phyloP scores from a whole-genome alignment of 2,888 invertebrate species.

The Nasonovia ribisnigri region DNA sequence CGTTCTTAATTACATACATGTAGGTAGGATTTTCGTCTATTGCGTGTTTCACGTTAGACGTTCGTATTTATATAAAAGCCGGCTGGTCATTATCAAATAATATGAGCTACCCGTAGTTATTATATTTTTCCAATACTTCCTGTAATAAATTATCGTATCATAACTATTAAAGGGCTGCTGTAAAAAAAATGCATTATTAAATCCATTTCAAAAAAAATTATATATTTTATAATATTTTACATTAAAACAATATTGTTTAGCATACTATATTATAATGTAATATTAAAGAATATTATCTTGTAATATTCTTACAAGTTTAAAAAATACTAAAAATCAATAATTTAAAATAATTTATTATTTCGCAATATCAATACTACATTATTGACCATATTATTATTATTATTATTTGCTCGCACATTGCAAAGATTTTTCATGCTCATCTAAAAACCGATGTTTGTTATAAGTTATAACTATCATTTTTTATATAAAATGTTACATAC shows the following conservation, averaged over 20 bases:
- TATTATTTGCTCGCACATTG: neutral
- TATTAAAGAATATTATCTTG: too few relatives aligned
- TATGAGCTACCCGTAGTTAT: too few relatives aligned
- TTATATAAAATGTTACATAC: neutral
- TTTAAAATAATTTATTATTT: neutral
- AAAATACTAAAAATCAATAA: neutral
- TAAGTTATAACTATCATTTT: neutral
- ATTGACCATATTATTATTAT: neutral
- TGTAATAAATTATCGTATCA: too few relatives aligned
- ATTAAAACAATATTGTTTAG: neutral
- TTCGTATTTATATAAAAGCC: too few relatives aligned
- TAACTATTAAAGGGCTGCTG: neutral
- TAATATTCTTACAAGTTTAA: neutral
- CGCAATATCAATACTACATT: neutral
- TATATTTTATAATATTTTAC: neutral
- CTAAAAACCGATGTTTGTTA: neutral
- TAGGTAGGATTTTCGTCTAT: too few relatives aligned
- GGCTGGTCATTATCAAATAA: too few relatives aligned
- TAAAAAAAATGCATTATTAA: neutral
- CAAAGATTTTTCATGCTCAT: neutral
- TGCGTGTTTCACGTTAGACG: too few relatives aligned
- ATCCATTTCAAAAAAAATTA: neutral
- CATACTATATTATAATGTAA: neutral
- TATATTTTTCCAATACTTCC: too few relatives aligned
- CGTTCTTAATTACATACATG: too few relatives aligned